Base-by-base conservation (phyloP, 2,888 invertebrate genomes). In the Aelia acuminata region DNA sequence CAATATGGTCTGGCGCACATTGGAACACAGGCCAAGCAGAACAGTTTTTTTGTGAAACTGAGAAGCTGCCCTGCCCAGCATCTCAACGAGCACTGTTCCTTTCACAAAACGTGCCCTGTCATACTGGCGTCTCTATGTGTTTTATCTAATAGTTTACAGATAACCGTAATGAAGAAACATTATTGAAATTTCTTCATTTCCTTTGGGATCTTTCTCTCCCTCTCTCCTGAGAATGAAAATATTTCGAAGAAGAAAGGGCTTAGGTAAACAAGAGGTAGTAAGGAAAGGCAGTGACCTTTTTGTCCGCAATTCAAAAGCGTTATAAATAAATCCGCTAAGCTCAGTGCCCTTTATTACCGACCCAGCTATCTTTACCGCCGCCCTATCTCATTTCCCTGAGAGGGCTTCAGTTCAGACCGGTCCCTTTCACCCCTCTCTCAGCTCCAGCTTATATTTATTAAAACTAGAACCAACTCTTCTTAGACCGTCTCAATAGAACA, bases 261-360 rank as follows among this genome's bases (percentile, higher is more conserved):
- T n/a, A n/a, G 13, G 80, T 39, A 20, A 75, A 75, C 39, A 75
- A 22, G 4, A 39, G 75, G 39, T 35, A 75, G 0, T 7, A 35
- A 39, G 20, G 8, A 8, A 39, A 75, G 75, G 26, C 75, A 75
- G 75, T 75, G 75, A 75, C 75, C 75, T 75, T 75, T 75, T 75
- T 75, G 20, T 39, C 39, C 22, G 20, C 39, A 39, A 75, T 75
- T 75, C 75, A 75, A 75, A 75, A 11, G 22, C 75, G 75, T 75
- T 75, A 75, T 80, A 80, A 80, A 80, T 80, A 47, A 80, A 80
- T 80, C 11, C 11, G 13, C 3, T 80, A 80, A 47, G 8, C 80
- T 47, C 43, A 11, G 22, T 43, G 63, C 13, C 80, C 80, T 80
- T 80, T 80, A 80, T 80, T 80, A 70, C 63, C 20, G 7, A n/a